These are phyloP conservation scores for Taxidea taxus DNA, from an alignment of 2,113 vertebrate species.

Conservation along the genomic window DNA sequence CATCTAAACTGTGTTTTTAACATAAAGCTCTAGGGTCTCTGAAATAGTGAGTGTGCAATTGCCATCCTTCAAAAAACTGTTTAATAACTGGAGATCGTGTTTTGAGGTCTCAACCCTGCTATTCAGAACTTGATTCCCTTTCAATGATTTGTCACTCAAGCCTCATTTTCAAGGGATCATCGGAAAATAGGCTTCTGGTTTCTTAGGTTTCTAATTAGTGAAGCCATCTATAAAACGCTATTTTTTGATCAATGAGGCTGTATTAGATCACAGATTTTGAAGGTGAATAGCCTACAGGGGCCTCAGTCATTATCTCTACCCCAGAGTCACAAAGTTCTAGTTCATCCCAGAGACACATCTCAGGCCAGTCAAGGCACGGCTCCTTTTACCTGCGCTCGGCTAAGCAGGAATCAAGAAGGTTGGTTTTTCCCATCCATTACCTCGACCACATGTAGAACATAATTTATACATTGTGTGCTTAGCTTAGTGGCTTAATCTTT, in stretches of 20 bases:
- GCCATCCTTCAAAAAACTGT: neutral
- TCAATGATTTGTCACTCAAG: neutral
- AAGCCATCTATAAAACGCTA: neutral
- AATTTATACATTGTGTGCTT: neutral
- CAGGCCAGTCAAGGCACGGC: neutral
- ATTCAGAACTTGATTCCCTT: neutral
- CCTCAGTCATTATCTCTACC: neutral
- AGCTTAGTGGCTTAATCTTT: neutral
- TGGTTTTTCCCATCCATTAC: neutral
- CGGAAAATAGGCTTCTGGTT: conserved; percentile 40
- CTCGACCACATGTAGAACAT: neutral
- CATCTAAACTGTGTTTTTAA: conserved; percentile 13
- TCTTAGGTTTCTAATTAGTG: conserved; percentile 37
- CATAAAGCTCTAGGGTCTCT: neutral
- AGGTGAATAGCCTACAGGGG: neutral
- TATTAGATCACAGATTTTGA: neutral
- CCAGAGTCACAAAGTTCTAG: neutral
- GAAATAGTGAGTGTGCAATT: neutral
- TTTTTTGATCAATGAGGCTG: neutral
- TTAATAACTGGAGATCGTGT: neutral
- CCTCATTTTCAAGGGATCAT: neutral
- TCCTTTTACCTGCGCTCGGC: neutral
- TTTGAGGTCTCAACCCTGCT: neutral
- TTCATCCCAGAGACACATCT: neutral
- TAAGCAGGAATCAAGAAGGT: neutral